Conservation (phyloP, 2,888 invertebrate genomes). For the Celastrina argiolus region DNA sequence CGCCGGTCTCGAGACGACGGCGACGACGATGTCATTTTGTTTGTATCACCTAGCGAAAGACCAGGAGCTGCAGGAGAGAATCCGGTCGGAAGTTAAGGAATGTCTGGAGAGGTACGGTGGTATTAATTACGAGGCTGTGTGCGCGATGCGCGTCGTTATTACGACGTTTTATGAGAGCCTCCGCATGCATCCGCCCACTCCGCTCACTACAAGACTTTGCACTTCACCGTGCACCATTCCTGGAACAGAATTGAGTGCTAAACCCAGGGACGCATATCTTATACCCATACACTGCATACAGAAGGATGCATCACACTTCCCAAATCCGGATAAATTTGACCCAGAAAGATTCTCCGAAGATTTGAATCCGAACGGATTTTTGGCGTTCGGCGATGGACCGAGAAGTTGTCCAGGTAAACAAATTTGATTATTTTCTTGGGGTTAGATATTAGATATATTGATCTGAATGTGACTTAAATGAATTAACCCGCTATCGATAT, state of each 20-base stretch:
- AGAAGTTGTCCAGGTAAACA: slow-evolving; percentile 66
- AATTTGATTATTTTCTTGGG: too few species aligned
- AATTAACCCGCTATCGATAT: neutral
- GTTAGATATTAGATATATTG: too few species aligned
- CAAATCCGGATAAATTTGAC: slow-evolving; percentile 63
- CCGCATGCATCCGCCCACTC: slow-evolving; percentile 65
- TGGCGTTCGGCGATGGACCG: slow-evolving; percentile 69
- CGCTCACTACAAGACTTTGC: slow-evolving; percentile 64
- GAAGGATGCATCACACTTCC: slow-evolving; percentile 56
- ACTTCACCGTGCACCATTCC: slow-evolving; percentile 56
- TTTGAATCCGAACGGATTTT: slow-evolving; percentile 54
- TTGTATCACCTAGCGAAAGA: slow-evolving; percentile 66
- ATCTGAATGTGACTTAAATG: neutral
- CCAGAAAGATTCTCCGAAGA: slow-evolving; percentile 60
- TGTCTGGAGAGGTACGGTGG: slow-evolving; percentile 50
- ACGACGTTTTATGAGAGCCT: slow-evolving; percentile 59
- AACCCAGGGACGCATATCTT: slow-evolving; percentile 56
- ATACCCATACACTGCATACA: slow-evolving; percentile 67
- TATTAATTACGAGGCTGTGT: slow-evolving; percentile 61
- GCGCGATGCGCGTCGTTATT: slow-evolving; percentile 55
- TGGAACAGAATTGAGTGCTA: slow-evolving; percentile 51
- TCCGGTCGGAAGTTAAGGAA: slow-evolving; percentile 56
- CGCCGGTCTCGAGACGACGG: slow-evolving; percentile 68
- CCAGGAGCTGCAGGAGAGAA: slow-evolving; percentile 53
- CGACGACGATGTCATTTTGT: slow-evolving; percentile 67